Evolutionary conservation across 1,140 invertebrate species (phyloP).

Genomic region (Hormaphis cornu): DNA sequence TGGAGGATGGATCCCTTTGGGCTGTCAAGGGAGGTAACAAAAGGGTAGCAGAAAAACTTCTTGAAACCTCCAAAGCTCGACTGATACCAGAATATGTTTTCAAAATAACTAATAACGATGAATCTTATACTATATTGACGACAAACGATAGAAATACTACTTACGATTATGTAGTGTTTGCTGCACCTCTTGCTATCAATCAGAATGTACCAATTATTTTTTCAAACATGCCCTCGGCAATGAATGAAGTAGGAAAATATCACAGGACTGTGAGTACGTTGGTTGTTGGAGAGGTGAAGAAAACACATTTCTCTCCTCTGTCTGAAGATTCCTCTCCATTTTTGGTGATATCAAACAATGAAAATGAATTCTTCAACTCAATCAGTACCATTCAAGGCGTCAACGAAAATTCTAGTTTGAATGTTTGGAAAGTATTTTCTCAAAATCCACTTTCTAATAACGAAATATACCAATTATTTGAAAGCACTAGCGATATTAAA

Average conservation of each 20-base stretch:
- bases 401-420: conserved; percentile 29
- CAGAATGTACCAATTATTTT: conserved; percentile 35
- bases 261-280: conserved; percentile 53
- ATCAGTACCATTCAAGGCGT: conserved; percentile 44
- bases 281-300: conserved; percentile 47
- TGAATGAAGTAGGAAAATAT: conserved; percentile 41
- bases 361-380: conserved; percentile 42
- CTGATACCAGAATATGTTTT: conserved; percentile 41
- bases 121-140: conserved; percentile 34
- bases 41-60: conserved; percentile 45
- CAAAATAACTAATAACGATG: conserved; percentile 37
- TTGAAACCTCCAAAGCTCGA: conserved; percentile 43
- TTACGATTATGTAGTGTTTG: conserved; percentile 55
- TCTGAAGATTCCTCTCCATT: conserved; percentile 39
- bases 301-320: conserved; percentile 44
- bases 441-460: conserved; percentile 42
- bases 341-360: conserved; percentile 47
- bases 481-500: conserved; percentile 42
- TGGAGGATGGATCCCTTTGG: conserved; percentile 48
- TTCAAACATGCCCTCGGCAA: neutral
- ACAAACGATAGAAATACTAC: neutral
- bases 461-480: conserved; percentile 48
- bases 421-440: conserved; percentile 55
- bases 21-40: conserved; percentile 55
- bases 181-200: conserved; percentile 48